Evolutionary conservation across 2,113 vertebrate genomes (phyloP), one percentile per base, ranked within the genome.

Genomic region (Meleagris gallopavo): DNA sequence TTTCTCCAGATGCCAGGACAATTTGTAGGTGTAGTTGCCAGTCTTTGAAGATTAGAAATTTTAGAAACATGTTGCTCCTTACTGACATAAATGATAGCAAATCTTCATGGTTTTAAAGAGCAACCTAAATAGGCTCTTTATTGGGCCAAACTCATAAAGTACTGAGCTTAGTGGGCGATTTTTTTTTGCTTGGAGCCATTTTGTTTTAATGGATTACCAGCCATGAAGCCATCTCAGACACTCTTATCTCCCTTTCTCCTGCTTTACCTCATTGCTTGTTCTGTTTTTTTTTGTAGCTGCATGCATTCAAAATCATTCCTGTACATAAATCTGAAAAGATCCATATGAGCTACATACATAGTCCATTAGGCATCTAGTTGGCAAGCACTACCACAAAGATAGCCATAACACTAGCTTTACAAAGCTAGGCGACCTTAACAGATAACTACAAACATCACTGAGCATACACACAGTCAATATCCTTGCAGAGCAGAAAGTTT

Each of bases 321-420:
- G 10, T 32, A 6, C 45, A 13, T 41, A 27, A 15, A 67, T 83
- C 36, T 62, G 36, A 60, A 19, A n/a, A 77, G 24, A 74, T 58
- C 30, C 12, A 0, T 1, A 61, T 34, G 29, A 83, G 43, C 8
- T 52, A 65, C 0, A 1, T 20, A 61, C 8, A 17, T 0, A 0
- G 40, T 24, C 75, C 25, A 3, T 38, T 6, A 45, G 27, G n/a
- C 45, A 45, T 36, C 43, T 32, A 27, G 52, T 29, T 52, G 73
- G 21, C 34, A 38, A n/a, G 46, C 32, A 32, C 50, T 36, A 16
- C 20, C 60, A 46, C 7, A 9, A 38, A 17, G n/a, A 38, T 6
- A 90, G n/a, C 19, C 10, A 0, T 54, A 62, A 6, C 4, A 0
- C 15, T 34, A n/a, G 45, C 24, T 50, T 54, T 74, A 7, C 4